Conservation (phyloP, 1,140 invertebrate genomes). For the Orussus abietinus region DNA sequence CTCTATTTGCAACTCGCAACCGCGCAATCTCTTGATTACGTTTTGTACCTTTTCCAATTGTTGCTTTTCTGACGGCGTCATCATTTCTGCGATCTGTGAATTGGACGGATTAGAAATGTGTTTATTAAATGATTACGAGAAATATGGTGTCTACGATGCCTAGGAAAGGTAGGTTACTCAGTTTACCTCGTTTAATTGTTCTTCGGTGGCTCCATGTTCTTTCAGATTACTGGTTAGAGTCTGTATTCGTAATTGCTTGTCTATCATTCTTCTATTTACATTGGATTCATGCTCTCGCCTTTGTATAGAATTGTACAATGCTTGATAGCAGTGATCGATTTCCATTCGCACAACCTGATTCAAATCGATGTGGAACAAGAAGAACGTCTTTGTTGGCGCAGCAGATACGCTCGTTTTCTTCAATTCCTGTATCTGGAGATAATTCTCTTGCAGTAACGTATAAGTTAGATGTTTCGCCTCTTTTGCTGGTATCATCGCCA, state of each 20-base stretch:
- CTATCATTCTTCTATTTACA: slow-evolving; percentile 71
- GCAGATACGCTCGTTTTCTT: slow-evolving; percentile 48
- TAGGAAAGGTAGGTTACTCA: slow-evolving; percentile 11
- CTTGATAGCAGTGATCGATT: slow-evolving; percentile 72
- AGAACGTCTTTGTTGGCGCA: slow-evolving; percentile 66
- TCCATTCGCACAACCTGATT: slow-evolving; percentile 68
- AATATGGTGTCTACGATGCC: neutral
- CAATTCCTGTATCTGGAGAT: slow-evolving; percentile 66
- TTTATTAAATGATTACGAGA: slow-evolving; percentile 9
- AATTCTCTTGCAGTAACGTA: slow-evolving; percentile 76
- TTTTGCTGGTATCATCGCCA: slow-evolving; percentile 85
- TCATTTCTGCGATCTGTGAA: slow-evolving; percentile 67
- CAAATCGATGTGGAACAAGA: slow-evolving; percentile 71
- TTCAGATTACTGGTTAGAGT: slow-evolving; percentile 72
- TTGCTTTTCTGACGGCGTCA: slow-evolving; percentile 71
- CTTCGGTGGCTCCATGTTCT: slow-evolving; percentile 67
- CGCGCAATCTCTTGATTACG: slow-evolving; percentile 64
- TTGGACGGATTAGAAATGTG: slow-evolving; percentile 2
- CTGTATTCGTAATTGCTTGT: slow-evolving; percentile 80
- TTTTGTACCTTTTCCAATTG: slow-evolving; percentile 65
- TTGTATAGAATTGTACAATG: slow-evolving; percentile 67
- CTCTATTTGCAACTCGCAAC: slow-evolving; percentile 66
- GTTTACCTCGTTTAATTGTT: slow-evolving; percentile 72
- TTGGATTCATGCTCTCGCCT: slow-evolving; percentile 60
- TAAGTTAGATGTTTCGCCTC: slow-evolving; percentile 83